Evolutionary conservation across 2,113 vertebrate species (phyloP).

Genomic region (Albula glossodonta): DNA sequence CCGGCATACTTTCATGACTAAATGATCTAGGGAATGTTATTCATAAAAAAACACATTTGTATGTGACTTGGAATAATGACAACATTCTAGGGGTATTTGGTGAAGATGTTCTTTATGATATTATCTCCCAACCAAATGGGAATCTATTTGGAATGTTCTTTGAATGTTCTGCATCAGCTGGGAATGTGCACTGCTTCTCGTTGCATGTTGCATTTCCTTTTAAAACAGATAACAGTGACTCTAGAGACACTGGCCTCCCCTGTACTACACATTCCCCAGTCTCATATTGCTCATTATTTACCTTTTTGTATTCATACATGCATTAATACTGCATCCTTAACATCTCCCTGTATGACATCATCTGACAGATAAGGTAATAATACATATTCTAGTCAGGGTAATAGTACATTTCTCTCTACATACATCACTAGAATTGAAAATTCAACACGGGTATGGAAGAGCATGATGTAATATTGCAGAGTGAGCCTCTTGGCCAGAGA

Average conservation of each 20-base stretch:
- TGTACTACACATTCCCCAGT: neutral
- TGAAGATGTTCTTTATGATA: too few species aligned
- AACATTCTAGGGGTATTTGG: too few species aligned
- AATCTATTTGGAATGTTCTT: too few species aligned
- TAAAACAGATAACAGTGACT: neutral
- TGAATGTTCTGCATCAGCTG: too few species aligned
- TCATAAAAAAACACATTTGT: too few species aligned
- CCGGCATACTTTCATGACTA: neutral
- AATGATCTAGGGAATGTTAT: too few species aligned
- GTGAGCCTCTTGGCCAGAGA: neutral
- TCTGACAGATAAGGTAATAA: neutral
- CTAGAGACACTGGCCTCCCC: neutral
- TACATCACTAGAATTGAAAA: neutral
- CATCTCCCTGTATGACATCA: neutral
- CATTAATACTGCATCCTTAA: neutral
- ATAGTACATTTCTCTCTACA: neutral
- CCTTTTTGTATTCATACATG: neutral
- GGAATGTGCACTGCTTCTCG: too few species aligned
- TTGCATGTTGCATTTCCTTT: neutral
- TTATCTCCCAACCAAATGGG: too few species aligned
- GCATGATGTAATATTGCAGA: neutral
- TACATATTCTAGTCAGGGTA: neutral
- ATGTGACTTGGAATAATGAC: too few species aligned
- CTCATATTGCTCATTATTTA: neutral
- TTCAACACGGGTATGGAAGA: neutral